Evolutionary conservation across 2,797 vertebrate species (phyloP).

Genomic region (Centroberyx gerrardi): DNA sequence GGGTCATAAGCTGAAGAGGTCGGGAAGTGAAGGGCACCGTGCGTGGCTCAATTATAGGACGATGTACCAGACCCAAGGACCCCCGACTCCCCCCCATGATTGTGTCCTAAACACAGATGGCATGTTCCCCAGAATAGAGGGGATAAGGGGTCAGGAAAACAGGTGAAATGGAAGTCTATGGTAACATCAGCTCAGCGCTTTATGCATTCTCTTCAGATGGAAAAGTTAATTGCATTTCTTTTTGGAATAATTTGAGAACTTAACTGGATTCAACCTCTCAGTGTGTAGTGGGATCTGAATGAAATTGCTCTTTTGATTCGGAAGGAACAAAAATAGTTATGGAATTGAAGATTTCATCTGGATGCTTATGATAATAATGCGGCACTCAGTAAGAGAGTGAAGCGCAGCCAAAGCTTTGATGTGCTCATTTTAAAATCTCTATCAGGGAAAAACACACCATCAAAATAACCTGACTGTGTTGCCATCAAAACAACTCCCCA

Average conservation of each 20-base stretch:
- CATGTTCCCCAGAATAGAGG: slow-evolving; percentile 22
- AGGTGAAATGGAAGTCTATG: background rate
- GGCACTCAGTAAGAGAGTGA: slow-evolving; percentile 32
- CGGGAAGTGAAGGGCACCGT: slow-evolving; percentile 67
- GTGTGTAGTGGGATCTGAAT: slow-evolving; percentile 13
- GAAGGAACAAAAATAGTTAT: slow-evolving; percentile 38
- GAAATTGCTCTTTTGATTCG: slow-evolving; percentile 28
- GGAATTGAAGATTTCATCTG: slow-evolving; percentile 38
- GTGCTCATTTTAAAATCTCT: slow-evolving; percentile 38
- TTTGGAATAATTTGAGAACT: slow-evolving; percentile 10
- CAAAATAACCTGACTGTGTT: slow-evolving; percentile 19
- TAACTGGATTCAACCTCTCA: slow-evolving; percentile 10
- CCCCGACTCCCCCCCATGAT: background rate
- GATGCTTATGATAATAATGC: slow-evolving; percentile 42
- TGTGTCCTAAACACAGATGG: slow-evolving; percentile 11
- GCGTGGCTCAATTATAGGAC: slow-evolving; percentile 67
- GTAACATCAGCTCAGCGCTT: slow-evolving; percentile 17
- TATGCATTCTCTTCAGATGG: background rate
- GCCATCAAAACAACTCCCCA: slow-evolving; percentile 42
- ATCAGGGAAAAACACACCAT: slow-evolving; percentile 30
- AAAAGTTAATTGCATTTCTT: slow-evolving; percentile 12
- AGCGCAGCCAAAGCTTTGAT: slow-evolving; percentile 38
- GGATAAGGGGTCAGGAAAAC: slow-evolving; percentile 17
- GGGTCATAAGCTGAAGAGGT: slow-evolving; percentile 64
- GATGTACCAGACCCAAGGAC: slow-evolving; percentile 21